Evolutionary conservation across 2,113 vertebrate species (phyloP), one percentile per base, ranked within the genome.

Genomic region (Okapia johnstoni): DNA sequence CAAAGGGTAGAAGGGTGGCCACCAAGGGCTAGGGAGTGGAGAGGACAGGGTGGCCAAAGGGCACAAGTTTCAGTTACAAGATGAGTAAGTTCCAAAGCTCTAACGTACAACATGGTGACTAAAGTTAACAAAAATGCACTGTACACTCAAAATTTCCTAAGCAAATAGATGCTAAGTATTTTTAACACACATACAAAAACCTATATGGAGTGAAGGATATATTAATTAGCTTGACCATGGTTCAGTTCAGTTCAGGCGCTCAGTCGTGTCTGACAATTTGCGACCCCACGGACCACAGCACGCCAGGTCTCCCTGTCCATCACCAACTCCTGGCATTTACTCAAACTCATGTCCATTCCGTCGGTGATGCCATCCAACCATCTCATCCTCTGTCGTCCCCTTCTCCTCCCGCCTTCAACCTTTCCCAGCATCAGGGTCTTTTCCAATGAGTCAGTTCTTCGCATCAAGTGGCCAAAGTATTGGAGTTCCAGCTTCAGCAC

Each of bases 181-280:
- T 48, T 66, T 50, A 33, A 61, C 79, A 92, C 48, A 55, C 5
- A 46, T 6, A 92, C 7, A 43, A 33, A 55, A 66, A 66, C 26
- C 79, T 8, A 12, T 70, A n/a, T 84, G n/a, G 55, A 50, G 17
- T 33, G 25, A 91, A 52, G 48, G 46, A 30, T 63, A 43, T 23
- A 92, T 40, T 54, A 83, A 30, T 54, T 66, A 66, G 58, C 33
- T 43, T 54, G n/a, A 83, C 33, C 28, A 50, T 80, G 10, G 33
- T 33, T 17, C 61, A 63, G 60, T 16, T 63, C 30, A 63, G 33
- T 17, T 19, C 61, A n/a, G 61, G 17, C 0, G 16, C 33, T 63
- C 15, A 17, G 7, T 63, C 16, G 0, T n/a, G 61, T 63, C 30
- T 3, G 2, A 63, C 16, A 17, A 33, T 63, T n/a, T 63, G 7